Evolutionary conservation across 2,113 vertebrate genomes (phyloP).

Genomic region (Pleuronectes platessa): DNA sequence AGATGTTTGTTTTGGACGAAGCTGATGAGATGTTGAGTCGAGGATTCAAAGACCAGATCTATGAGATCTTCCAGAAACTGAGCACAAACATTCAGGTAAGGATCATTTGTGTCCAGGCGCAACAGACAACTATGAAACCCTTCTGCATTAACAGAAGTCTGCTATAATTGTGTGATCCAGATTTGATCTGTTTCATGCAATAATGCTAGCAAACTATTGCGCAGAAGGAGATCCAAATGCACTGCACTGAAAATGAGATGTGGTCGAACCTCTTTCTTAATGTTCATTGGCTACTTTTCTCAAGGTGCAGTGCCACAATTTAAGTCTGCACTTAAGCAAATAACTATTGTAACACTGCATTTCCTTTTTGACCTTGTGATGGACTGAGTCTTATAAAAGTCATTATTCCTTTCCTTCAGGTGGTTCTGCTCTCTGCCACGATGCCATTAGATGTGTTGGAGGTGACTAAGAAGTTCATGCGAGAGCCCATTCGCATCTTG

Average conservation of each 20-base stretch:
- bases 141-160: slow-evolving; percentile 79
- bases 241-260: slow-evolving; percentile 71
- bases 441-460: slow-evolving; percentile 99
- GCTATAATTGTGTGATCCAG: slow-evolving; percentile 78
- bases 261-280: slow-evolving; percentile 85
- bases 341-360: background rate
- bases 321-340: background rate
- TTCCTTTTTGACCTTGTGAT: too few relatives aligned
- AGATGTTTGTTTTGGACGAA: slow-evolving; percentile 99
- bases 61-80: slow-evolving; percentile 98
- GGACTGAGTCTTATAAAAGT: background rate
- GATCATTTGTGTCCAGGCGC: background rate
- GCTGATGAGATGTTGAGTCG: slow-evolving; percentile 99
- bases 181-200: slow-evolving; percentile 64
- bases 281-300: slow-evolving; percentile 80
- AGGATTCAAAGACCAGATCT: slow-evolving; percentile 99
- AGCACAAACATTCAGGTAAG: slow-evolving; percentile 97
- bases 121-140: background rate
- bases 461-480: slow-evolving; percentile 99
- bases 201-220: slow-evolving; percentile 78
- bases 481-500: slow-evolving; percentile 95
- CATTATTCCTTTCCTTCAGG: slow-evolving; percentile 74
- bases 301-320: slow-evolving; percentile 78
- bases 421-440: slow-evolving; percentile 96
- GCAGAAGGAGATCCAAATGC: slow-evolving; percentile 74